A percentile compares a stretch with the other conserved stretches of the same genome.
phyloP scores from a whole-genome alignment of 1,140 invertebrate species.

The Bombus sylvicola region DNA sequence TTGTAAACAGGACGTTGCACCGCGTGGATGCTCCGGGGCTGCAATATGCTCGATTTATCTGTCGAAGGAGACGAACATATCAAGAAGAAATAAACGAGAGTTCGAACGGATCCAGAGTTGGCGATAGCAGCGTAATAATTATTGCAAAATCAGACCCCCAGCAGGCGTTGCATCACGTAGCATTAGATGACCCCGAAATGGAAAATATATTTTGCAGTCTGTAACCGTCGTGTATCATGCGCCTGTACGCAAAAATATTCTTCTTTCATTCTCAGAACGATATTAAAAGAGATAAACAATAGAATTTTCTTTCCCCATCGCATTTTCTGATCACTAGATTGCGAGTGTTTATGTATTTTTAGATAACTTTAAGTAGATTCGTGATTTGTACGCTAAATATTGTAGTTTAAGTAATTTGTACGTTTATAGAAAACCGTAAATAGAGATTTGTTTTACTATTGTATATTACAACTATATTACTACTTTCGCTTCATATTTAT shows the following conservation, averaged over 20 bases:
- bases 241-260: not conserved
- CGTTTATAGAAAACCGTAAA: too few species aligned
- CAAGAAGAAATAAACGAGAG: not conserved
- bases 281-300: not conserved
- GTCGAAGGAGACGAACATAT: not conserved
- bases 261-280: not conserved
- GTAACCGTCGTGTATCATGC: not conserved
- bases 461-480: too few species aligned
- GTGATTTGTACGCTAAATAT: too few species aligned
- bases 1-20: not conserved
- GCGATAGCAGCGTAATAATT: constrained; percentile 44
- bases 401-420: too few species aligned
- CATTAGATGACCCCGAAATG: constrained; percentile 48
- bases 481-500: too few species aligned
- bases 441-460: too few species aligned
- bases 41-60: not conserved
- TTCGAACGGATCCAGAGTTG: not conserved
- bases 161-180: constrained; percentile 64
- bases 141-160: constrained; percentile 67
- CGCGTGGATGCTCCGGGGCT: not conserved
- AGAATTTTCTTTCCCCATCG: not conserved
- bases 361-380: not conserved
- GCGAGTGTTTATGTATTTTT: not conserved
- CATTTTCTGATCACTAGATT: not conserved
- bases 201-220: constrained; percentile 63